A percentile compares a stretch with the other conserved stretches of the same genome.
phyloP scores from a whole-genome alignment of 2,797 vertebrate species.

The Picus viridis region DNA sequence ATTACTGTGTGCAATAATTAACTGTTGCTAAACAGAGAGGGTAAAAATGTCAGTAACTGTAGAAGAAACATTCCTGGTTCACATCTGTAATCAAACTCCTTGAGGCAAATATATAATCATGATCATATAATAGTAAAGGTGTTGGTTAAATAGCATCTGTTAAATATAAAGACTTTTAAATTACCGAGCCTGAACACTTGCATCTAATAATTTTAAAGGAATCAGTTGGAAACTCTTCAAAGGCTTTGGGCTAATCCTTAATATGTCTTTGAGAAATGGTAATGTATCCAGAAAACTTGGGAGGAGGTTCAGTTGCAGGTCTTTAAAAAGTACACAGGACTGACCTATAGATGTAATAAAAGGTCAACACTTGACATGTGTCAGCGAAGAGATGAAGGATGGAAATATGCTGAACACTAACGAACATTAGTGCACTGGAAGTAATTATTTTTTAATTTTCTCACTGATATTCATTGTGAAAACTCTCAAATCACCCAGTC shows the following conservation, averaged over 20 bases:
- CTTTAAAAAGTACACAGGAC: background rate
- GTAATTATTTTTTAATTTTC: background rate
- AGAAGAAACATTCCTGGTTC: background rate
- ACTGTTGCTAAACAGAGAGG: conserved; percentile 6
- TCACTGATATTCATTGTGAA: background rate
- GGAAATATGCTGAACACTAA: background rate
- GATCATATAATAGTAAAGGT: background rate
- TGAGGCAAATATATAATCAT: conserved; percentile 25
- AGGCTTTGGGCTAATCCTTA: background rate
- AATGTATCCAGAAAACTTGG: background rate
- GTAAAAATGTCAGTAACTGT: conserved; percentile 35
- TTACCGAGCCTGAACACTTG: background rate
- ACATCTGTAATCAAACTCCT: background rate
- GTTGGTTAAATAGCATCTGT: conserved; percentile 2
- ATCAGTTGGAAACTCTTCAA: background rate
- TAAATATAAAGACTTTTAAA: conserved; percentile 25
- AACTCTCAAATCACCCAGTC: background rate
- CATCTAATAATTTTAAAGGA: conserved; percentile 12
- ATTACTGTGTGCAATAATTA: conserved; percentile 60
- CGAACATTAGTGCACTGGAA: background rate
- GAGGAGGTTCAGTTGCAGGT: background rate
- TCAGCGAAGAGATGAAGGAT: background rate
- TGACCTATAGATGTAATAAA: background rate
- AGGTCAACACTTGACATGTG: background rate
- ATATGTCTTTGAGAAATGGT: background rate